Percentiles rank a stretch among this genome's conserved stretches.
Evolutionary conservation across 2,797 vertebrate genomes (phyloP).

Genomic region (Siniperca undulata): DNA sequence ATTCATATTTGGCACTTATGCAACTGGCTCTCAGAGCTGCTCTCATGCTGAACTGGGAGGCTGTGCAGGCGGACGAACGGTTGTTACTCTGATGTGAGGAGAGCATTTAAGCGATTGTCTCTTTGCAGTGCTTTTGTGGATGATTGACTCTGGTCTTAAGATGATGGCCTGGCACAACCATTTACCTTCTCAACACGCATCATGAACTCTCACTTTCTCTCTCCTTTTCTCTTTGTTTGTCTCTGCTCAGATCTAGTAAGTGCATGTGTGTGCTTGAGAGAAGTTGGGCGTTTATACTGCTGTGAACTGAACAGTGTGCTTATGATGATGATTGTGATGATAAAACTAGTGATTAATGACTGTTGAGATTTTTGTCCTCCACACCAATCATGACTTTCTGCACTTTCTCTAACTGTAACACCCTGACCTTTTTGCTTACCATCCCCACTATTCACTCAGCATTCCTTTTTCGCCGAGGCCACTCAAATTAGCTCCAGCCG

Average conservation of each 20-base stretch:
- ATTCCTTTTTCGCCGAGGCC: slow-evolving; percentile 39
- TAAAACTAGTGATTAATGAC: slow-evolving; percentile 45
- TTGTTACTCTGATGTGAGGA: slow-evolving; percentile 78
- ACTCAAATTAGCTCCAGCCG: slow-evolving; percentile 75
- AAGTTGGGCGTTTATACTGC: slow-evolving; percentile 1
- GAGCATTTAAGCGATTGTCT: slow-evolving; percentile 75
- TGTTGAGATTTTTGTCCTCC: neutral
- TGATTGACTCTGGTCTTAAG: slow-evolving; percentile 70
- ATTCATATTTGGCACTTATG: slow-evolving; percentile 68
- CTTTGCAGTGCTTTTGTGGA: slow-evolving; percentile 61
- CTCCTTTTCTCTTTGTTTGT: slow-evolving; percentile 34
- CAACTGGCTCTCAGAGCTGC: slow-evolving; percentile 56
- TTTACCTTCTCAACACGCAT: slow-evolving; percentile 60
- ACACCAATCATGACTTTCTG: slow-evolving; percentile 78
- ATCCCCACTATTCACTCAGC: slow-evolving; percentile 74
- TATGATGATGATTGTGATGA: slow-evolving; percentile 36
- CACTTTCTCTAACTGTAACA: slow-evolving; percentile 85
- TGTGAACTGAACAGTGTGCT: slow-evolving; percentile 5
- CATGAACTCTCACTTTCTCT: slow-evolving; percentile 28
- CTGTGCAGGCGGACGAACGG: slow-evolving; percentile 39
- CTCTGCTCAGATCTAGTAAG: neutral
- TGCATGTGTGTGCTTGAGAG: neutral
- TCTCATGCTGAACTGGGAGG: slow-evolving; percentile 58
- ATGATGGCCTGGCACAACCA: slow-evolving; percentile 74
- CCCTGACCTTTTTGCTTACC: slow-evolving; percentile 85